Conservation (phyloP, 2,113 vertebrate species). For the Myrmecobius fasciatus region DNA sequence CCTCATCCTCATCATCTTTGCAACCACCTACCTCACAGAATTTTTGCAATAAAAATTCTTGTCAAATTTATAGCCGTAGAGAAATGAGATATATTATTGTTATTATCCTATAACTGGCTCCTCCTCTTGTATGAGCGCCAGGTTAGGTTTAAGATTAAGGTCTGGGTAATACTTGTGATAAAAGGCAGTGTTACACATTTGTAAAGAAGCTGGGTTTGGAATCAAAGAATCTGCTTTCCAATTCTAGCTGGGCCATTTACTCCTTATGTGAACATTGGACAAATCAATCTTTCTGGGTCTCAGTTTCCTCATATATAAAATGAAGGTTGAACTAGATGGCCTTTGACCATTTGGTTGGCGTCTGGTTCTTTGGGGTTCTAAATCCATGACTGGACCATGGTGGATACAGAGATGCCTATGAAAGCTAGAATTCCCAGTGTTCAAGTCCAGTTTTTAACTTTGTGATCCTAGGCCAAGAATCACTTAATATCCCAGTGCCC, state of each 20-base stretch:
- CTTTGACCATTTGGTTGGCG: not conserved
- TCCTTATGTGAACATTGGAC: not conserved
- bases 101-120: not conserved
- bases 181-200: not conserved
- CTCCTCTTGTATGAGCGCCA: not conserved
- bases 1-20: not conserved
- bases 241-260: not conserved
- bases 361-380: not conserved
- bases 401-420: not conserved
- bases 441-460: not conserved
- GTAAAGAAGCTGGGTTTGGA: not conserved
- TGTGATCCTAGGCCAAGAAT: not conserved
- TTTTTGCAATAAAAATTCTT: not conserved
- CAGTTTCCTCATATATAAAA: not conserved
- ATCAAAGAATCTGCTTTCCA: not conserved
- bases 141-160: not conserved
- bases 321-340: not conserved
- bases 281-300: not conserved
- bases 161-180: not conserved
- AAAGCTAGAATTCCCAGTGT: not conserved
- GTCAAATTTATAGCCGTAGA: not conserved
- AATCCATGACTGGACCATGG: not conserved
- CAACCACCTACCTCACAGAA: not conserved
- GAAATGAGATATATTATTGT: not conserved
- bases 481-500: not conserved